Conservation (phyloP, 2,888 invertebrate genomes). For the Xestia rhomboidea region DNA sequence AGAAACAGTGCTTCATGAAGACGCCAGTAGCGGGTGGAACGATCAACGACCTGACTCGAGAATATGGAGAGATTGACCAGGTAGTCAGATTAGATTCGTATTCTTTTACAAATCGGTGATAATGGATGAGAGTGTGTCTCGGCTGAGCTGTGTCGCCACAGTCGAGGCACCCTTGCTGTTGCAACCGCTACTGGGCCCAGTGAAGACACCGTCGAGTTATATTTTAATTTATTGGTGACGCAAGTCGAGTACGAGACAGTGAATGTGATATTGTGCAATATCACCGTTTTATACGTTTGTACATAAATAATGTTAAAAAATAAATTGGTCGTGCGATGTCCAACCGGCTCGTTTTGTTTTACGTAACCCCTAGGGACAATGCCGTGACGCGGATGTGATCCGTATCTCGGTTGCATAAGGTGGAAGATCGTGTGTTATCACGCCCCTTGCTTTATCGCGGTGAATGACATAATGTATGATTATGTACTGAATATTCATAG, state of each 20-base stretch:
- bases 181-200: conserved; percentile 67
- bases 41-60: background rate
- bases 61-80: background rate
- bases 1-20: conserved; percentile 53
- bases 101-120: conserved; percentile 36
- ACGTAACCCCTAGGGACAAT: conserved; percentile 74
- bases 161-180: conserved; percentile 53
- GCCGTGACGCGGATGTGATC: conserved; percentile 65
- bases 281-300: conserved; percentile 86
- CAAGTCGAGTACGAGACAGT: conserved; percentile 81
- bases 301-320: conserved; percentile 84
- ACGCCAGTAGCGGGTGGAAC: conserved; percentile 56
- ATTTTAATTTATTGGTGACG: conserved; percentile 87
- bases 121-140: conserved; percentile 17
- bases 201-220: conserved; percentile 70
- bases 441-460: conserved; percentile 41
- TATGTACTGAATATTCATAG: conserved; percentile 65
- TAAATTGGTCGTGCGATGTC: conserved; percentile 80
- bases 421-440: conserved; percentile 59
- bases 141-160: conserved; percentile 35
- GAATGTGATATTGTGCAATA: conserved; percentile 88
- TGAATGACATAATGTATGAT: conserved; percentile 67
- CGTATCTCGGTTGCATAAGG: conserved; percentile 65
- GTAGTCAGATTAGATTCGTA: conserved; percentile 11
- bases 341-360: conserved; percentile 77